Evolutionary conservation across 1,140 invertebrate species (phyloP), one percentile per base, ranked within the genome.

Genomic region (Caenorhabditis briggsae): DNA sequence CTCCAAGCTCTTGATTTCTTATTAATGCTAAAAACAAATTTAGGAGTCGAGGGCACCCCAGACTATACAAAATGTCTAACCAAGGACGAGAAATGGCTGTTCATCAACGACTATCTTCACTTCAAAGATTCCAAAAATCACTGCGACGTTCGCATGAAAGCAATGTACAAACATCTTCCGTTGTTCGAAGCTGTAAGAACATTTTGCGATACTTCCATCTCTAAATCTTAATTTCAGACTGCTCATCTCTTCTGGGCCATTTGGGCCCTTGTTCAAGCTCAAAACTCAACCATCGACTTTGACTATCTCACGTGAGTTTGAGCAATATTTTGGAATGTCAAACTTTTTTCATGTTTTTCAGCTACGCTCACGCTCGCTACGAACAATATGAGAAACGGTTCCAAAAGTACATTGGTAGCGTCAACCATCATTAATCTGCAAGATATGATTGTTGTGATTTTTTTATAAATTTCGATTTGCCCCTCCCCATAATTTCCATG

Each of bases 161-260:
- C 82, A 23, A 58, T 88, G 41, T 61, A 88, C 50, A 82, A 65
- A 11, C 83, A 88, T 25, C 33, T 90, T 14, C 89, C 87, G 9
- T 58, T 91, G 16, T 91, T 90, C 78, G 89, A 90, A 85, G 89
- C 89, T n/a, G 90, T 90, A 48, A 87, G 89, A 56, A 12, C n/a
- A n/a, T n/a, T n/a, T n/a, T n/a, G n/a, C n/a, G n/a, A n/a, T n/a
- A n/a, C n/a, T n/a, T n/a, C n/a, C n/a, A n/a, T n/a, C n/a, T n/a
- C n/a, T n/a, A n/a, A n/a, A n/a, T n/a, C n/a, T n/a, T 5, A 7
- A 64, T 91, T 90, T 64, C 65, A 93, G 93, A 90, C 95, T 0
- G 94, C 96, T 5, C 96, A 97, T 93, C 95, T 98, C 86, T 95
- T 97, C 88, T 99, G 97, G 97, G 95, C 95, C 9, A 93, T 96